Percentiles rank a stretch among this genome's conserved stretches.
phyloP scores from a whole-genome alignment of 2,797 vertebrate genomes.

The Mormyrus proboscirostris region DNA sequence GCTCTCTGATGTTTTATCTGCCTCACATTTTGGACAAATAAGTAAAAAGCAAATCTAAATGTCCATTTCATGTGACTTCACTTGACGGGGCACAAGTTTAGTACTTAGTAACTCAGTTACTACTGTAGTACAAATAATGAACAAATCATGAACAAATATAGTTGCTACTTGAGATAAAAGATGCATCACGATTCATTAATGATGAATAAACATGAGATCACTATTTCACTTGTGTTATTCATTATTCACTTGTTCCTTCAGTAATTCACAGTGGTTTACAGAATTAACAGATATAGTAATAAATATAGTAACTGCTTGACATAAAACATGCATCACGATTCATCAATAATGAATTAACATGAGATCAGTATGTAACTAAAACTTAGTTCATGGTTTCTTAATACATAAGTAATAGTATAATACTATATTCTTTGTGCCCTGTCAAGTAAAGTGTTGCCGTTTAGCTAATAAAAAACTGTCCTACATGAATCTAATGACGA shows the following conservation, averaged over 20 bases:
- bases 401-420: background rate
- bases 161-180: background rate
- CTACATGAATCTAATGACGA: background rate
- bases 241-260: background rate
- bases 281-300: background rate
- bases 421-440: background rate
- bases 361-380: background rate
- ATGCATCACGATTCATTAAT: background rate
- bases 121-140: background rate
- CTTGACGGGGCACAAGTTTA: background rate
- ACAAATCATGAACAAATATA: background rate
- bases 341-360: too few species aligned
- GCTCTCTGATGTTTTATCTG: background rate
- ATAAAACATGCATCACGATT: too few species aligned
- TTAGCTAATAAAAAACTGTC: background rate
- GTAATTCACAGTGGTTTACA: background rate
- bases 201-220: background rate
- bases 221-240: background rate
- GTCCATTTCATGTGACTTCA: background rate
- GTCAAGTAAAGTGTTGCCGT: background rate
- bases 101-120: background rate
- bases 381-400: background rate
- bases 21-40: background rate
- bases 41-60: background rate
- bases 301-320: background rate